phyloP scores from a whole-genome alignment of 2,113 vertebrate species.

The Phylloscopus trochilus region DNA sequence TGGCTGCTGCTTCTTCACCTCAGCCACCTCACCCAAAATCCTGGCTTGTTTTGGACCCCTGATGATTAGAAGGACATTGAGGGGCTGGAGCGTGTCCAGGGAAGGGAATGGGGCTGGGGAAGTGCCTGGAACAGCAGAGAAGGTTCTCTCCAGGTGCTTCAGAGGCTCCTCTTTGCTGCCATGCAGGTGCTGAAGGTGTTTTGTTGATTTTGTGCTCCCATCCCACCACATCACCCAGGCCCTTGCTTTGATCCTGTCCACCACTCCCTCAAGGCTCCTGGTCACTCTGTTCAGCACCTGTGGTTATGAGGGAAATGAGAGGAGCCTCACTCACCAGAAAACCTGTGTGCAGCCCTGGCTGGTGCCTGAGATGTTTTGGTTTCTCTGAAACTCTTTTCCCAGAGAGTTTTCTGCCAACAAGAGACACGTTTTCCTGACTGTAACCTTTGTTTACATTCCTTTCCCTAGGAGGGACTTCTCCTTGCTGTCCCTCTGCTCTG shows the following conservation, averaged over 20 bases:
- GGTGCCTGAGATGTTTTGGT: too few relatives aligned
- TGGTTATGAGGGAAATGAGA: neutral
- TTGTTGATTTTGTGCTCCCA: neutral
- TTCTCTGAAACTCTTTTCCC: too few relatives aligned
- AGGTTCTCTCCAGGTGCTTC: neutral
- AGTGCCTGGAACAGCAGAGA: neutral
- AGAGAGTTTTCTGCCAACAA: too few relatives aligned
- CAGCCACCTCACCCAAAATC: neutral
- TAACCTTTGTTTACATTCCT: too few relatives aligned
- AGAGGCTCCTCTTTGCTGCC: rapidly evolving
- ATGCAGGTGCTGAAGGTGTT: neutral
- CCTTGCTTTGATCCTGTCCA: neutral
- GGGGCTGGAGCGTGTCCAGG: neutral
- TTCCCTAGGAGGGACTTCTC: too few relatives aligned
- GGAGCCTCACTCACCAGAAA: neutral
- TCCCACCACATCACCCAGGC: neutral
- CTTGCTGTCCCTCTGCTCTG: too few relatives aligned
- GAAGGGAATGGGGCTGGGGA: neutral
- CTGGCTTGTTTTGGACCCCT: neutral
- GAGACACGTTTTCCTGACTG: too few relatives aligned
- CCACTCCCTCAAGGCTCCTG: neutral
- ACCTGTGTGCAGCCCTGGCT: too few relatives aligned
- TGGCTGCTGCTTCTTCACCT: neutral
- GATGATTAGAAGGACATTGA: neutral
- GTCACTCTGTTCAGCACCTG: too few relatives aligned